Conservation (phyloP, 2,888 invertebrate species). For the Anarsia innoxiella region DNA sequence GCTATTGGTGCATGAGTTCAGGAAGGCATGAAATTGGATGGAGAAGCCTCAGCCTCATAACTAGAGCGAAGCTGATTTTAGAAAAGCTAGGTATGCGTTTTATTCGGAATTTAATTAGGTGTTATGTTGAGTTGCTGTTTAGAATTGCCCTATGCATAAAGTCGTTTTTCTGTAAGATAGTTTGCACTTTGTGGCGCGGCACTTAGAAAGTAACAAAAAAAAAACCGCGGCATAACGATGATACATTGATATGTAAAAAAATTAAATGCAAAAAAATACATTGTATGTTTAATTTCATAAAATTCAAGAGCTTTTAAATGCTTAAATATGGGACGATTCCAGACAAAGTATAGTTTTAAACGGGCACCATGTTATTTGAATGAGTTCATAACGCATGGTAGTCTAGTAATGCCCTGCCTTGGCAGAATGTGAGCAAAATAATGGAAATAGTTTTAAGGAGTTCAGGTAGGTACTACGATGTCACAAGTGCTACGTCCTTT, state of each 20-base stretch:
- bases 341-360: too few species aligned
- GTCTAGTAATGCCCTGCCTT: constrained; percentile 40
- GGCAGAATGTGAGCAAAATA: constrained; percentile 64
- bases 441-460: constrained; percentile 68
- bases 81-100: constrained; percentile 18
- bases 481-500: constrained; percentile 31
- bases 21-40: constrained; percentile 71
- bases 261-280: too few species aligned
- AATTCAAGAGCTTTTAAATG: too few species aligned
- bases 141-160: too few species aligned
- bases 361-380: neutral
- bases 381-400: constrained; percentile 39
- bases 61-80: constrained; percentile 53
- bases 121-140: neutral
- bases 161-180: too few species aligned
- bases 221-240: too few species aligned
- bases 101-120: constrained; percentile 8
- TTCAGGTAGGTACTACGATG: constrained; percentile 48
- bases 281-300: too few species aligned
- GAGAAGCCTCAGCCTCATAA: constrained; percentile 54
- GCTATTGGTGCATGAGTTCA: constrained; percentile 23
- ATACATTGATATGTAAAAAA: too few species aligned
- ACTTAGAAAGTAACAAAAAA: too few species aligned
- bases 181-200: too few species aligned
- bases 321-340: too few species aligned